These are phyloP conservation scores for Bergia puertoricense DNA, from an alignment of 92 coral and sea anemone species.

Conservation along the genomic window DNA sequence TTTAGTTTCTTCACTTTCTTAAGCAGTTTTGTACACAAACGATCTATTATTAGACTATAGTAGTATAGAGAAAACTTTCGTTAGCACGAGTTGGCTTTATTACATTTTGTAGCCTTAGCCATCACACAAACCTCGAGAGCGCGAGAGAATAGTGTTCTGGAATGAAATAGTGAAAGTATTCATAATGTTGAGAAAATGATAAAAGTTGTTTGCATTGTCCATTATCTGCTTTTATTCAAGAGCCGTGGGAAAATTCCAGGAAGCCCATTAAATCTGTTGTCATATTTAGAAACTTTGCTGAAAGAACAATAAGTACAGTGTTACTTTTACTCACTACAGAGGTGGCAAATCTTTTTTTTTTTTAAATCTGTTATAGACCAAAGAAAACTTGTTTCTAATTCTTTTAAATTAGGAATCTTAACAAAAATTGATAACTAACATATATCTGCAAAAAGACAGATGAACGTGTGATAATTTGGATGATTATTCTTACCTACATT, in stretches of 20 bases:
- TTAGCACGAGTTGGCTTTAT: too few species aligned
- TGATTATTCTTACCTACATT: background rate
- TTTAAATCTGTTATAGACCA: background rate
- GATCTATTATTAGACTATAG: too few species aligned
- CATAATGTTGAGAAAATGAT: background rate
- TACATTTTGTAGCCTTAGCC: too few species aligned
- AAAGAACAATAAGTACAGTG: background rate
- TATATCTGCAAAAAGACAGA: background rate
- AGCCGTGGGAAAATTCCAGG: constrained; percentile 23
- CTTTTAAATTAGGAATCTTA: background rate
- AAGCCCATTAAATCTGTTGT: background rate
- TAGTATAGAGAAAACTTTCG: too few species aligned
- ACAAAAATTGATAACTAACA: background rate
- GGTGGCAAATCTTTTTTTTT: background rate
- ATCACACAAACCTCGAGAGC: background rate
- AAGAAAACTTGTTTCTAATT: background rate
- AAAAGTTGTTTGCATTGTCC: constrained; percentile 6
- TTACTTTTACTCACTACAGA: too few species aligned
- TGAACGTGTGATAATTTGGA: background rate
- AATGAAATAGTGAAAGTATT: background rate
- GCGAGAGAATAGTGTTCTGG: background rate
- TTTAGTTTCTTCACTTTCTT: too few species aligned
- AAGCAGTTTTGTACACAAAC: too few species aligned
- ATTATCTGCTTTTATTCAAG: background rate
- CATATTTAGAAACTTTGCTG: background rate